phyloP scores from a whole-genome alignment of 2,113 vertebrate species.

The Rhynchopsitta pachyrhyncha region DNA sequence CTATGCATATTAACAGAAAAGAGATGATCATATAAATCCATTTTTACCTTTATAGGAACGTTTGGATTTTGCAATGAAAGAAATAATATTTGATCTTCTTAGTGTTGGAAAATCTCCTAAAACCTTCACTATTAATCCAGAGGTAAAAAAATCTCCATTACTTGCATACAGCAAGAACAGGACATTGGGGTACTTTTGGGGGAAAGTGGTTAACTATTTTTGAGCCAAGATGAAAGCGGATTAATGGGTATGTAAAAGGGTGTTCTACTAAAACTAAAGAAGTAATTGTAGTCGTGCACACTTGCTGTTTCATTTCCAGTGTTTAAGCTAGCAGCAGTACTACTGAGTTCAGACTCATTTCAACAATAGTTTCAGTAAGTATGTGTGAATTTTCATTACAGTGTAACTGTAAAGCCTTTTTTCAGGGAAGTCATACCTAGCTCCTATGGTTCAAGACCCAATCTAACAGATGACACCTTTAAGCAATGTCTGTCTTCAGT shows the following conservation, averaged over 20 bases:
- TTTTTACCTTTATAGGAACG: slow-evolving; percentile 84
- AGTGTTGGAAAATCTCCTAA: slow-evolving; percentile 98
- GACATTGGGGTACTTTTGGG: neutral
- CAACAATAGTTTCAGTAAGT: neutral
- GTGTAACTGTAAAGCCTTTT: neutral
- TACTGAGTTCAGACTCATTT: neutral
- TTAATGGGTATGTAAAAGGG: neutral
- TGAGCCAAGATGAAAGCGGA: neutral
- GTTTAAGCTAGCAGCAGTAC: neutral
- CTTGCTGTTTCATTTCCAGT: neutral
- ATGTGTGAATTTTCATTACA: neutral
- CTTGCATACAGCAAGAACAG: neutral
- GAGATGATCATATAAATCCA: neutral
- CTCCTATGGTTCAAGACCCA: neutral
- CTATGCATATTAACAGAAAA: neutral
- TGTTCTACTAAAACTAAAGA: neutral
- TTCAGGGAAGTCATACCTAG: neutral
- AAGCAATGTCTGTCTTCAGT: neutral
- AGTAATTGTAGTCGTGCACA: neutral
- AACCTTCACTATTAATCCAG: slow-evolving; percentile 98
- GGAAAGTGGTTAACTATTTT: neutral
- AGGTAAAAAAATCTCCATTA: slow-evolving; percentile 77
- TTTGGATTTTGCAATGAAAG: slow-evolving; percentile 99
- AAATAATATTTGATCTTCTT: slow-evolving; percentile 99
- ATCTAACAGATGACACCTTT: neutral